Percentiles rank a stretch among this genome's conserved stretches.
Conservation (phyloP, 30 jellyfish, hydroid and myxozoan genomes). For the Cassiopea xamachana region DNA sequence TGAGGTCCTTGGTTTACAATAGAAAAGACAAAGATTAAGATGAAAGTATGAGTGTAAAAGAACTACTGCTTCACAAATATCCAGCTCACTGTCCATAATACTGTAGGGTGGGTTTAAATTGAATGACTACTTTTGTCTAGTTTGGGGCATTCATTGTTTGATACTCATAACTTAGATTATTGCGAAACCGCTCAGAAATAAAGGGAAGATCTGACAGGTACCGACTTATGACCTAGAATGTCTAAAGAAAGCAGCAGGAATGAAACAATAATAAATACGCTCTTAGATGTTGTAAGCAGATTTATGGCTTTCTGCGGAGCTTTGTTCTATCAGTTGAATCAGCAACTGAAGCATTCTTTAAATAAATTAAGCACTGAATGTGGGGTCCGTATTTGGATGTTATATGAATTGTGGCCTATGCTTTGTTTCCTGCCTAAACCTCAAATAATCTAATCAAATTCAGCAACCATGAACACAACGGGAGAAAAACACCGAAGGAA, state of each 20-base stretch:
- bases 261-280: slow-evolving; percentile 12
- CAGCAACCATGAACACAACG: slow-evolving; percentile 53
- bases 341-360: slow-evolving; percentile 47
- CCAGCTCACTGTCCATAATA: neutral
- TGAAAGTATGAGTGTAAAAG: neutral
- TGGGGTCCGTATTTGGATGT: slow-evolving; percentile 65
- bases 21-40: no score
- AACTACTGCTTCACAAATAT: neutral
- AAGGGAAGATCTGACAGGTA: neutral
- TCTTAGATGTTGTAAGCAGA: slow-evolving; percentile 37
- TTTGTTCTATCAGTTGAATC: slow-evolving; percentile 24
- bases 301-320: slow-evolving; percentile 31
- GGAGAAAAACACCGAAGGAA: slow-evolving; percentile 35
- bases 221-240: slow-evolving; percentile 46
- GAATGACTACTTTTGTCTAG: neutral
- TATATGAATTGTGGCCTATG: slow-evolving; percentile 47
- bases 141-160: neutral
- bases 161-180: neutral
- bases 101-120: neutral
- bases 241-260: slow-evolving; percentile 22
- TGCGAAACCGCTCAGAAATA: neutral
- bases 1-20: no score
- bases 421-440: slow-evolving; percentile 62
- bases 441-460: slow-evolving; percentile 63
- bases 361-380: slow-evolving; percentile 48